Percentiles rank a stretch among this genome's conserved stretches.
phyloP scores from a whole-genome alignment of 2,797 vertebrate species.

The Leptoclinus maculatus region DNA sequence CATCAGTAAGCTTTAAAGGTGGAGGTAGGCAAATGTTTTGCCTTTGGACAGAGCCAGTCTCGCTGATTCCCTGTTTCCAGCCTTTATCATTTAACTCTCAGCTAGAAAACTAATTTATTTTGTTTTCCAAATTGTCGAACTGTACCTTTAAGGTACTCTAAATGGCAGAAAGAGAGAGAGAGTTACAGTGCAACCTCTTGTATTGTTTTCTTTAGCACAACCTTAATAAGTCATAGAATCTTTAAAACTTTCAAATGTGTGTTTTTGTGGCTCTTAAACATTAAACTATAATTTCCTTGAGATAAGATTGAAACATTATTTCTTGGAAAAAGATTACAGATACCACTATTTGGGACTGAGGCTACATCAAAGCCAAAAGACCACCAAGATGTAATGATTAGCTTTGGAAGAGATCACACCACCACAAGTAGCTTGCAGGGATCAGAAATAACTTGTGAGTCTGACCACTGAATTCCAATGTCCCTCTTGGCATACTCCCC shows the following conservation, averaged over 20 bases:
- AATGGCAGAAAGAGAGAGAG: background rate
- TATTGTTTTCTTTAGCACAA: background rate
- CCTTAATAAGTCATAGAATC: background rate
- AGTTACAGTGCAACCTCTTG: background rate
- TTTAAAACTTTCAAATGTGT: background rate
- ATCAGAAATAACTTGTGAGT: conserved; percentile 80
- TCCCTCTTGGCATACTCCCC: conserved; percentile 63
- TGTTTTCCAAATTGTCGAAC: background rate
- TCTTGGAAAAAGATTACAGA: conserved; percentile 40
- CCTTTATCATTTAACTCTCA: background rate
- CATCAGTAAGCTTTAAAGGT: background rate
- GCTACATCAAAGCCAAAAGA: conserved; percentile 60
- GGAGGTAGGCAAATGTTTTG: background rate
- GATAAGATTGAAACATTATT: conserved; percentile 24
- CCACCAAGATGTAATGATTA: conserved; percentile 79
- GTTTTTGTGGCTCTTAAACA: conserved; percentile 24
- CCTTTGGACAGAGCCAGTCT: background rate
- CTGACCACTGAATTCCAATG: conserved; percentile 79
- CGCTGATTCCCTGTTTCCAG: background rate
- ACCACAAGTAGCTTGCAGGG: conserved; percentile 75
- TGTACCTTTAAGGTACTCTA: too few species aligned
- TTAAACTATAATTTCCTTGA: conserved; percentile 28
- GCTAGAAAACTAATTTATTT: background rate
- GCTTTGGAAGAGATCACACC: conserved; percentile 72
- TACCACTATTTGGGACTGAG: conserved; percentile 22